Evolutionary conservation across 2,888 invertebrate species (phyloP).

Genomic region (Homarus gammarus): DNA sequence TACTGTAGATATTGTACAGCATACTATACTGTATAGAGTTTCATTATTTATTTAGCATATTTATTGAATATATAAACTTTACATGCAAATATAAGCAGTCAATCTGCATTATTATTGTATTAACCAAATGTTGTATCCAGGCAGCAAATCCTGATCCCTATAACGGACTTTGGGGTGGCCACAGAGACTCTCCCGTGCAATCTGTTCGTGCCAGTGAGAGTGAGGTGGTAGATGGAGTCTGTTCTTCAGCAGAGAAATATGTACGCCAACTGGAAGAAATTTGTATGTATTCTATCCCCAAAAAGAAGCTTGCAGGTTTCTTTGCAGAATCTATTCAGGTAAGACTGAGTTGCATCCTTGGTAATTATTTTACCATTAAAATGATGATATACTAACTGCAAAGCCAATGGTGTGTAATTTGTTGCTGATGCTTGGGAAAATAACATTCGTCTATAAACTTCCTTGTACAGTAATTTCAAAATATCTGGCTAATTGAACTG

Average conservation of each 20-base stretch:
- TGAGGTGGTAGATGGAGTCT: conserved; percentile 80
- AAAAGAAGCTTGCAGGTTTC: conserved; percentile 87
- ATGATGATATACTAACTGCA: no score
- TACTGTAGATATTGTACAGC: no score
- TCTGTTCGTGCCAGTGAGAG: conserved; percentile 86
- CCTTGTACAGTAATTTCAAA: no score
- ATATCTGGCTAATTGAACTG: no score
- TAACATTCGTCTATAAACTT: no score
- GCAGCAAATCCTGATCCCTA: conserved; percentile 88
- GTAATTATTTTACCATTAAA: neutral
- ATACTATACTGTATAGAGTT: neutral
- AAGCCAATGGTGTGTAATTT: no score
- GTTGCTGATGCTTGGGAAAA: no score
- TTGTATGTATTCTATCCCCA: conserved; percentile 88
- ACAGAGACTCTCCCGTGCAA: conserved; percentile 91
- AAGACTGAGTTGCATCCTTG: conserved; percentile 30
- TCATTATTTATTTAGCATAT: neutral
- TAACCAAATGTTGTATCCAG: conserved; percentile 27
- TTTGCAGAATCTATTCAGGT: conserved; percentile 96
- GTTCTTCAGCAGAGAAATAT: conserved; percentile 89
- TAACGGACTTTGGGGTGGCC: conserved; percentile 95
- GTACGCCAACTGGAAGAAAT: conserved; percentile 89
- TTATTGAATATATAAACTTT: neutral
- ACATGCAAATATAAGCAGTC: neutral
- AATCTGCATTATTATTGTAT: neutral